A percentile compares a stretch with the other conserved stretches of the same genome.
Evolutionary conservation across 1,140 invertebrate genomes (phyloP).

Genomic region (Dreissena polymorpha): DNA sequence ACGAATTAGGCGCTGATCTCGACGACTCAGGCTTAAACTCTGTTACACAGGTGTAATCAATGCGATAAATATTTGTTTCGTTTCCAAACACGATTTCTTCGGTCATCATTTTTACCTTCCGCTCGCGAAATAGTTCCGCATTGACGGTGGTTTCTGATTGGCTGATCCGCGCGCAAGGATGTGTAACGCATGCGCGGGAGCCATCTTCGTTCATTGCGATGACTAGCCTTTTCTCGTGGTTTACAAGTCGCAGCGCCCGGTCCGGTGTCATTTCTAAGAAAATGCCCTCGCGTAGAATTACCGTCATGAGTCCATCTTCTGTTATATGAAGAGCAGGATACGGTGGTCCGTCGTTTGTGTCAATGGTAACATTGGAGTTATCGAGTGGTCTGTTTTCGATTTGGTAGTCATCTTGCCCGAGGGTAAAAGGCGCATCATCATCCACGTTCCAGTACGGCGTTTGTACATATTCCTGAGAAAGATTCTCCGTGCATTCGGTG

Average conservation of each 20-base stretch:
- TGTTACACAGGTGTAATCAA: conserved; percentile 27
- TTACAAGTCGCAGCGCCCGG: conserved; percentile 14
- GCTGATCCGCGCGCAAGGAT: conserved; percentile 29
- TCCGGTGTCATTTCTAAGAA: conserved; percentile 36
- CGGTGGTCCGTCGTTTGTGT: neutral
- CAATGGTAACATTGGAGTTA: conserved; percentile 9
- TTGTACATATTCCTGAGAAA: neutral
- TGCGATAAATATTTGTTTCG: conserved; percentile 12
- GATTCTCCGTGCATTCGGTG: neutral
- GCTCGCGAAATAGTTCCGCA: conserved; percentile 17
- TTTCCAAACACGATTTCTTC: conserved; percentile 37
- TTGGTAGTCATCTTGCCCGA: neutral
- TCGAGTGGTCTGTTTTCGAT: conserved; percentile 4
- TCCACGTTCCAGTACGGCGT: neutral
- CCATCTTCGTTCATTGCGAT: conserved; percentile 23
- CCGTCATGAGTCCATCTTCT: conserved; percentile 26
- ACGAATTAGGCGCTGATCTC: too few species aligned
- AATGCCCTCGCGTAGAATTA: conserved; percentile 17
- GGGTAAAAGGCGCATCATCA: neutral
- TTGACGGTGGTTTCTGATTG: conserved; percentile 25
- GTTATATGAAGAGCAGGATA: conserved; percentile 30
- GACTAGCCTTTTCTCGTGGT: conserved; percentile 32
- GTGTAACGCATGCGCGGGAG: conserved; percentile 11
- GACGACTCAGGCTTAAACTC: neutral
- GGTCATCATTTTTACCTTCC: conserved; percentile 20